Evolutionary conservation across 2,888 invertebrate genomes (phyloP), one percentile per base, ranked within the genome.

Genomic region (Salpingus planirostris): DNA sequence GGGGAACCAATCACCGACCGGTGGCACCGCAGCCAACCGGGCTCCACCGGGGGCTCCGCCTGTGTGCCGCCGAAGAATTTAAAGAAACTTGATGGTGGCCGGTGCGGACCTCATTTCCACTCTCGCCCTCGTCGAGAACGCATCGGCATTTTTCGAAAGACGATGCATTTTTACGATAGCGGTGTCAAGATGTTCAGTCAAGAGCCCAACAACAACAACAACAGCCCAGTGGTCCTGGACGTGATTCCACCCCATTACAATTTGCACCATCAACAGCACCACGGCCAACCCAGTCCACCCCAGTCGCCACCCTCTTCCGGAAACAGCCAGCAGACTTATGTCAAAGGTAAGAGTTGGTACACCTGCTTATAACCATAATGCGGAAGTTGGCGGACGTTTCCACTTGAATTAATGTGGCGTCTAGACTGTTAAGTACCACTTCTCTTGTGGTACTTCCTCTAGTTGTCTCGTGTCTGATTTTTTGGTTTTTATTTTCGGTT

Each of bases 221-320:
- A 40, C 25, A 25, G 23, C n/a, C 68, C 71, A 2, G 67, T 74
- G 32, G 72, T 77, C 5, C 69, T 76, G 40, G 76, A 77, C 47
- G 61, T 76, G 27, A 67, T 75, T 30, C 71, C 74, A 10, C 68
- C 73, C 6, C 71, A 72, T 49, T 73, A 73, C 40, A 54, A 51
- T 21, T 27, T 54, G 28, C 7, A n/a, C 8, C 54, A 59, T 38
- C 60, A 60, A 30, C 50, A 64, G 56, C 57, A 57, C 14, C 53
- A 55, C 1, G 51, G 64, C 56, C 57, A 57, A 13, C 53, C 56
- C 1, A 64, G 62, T 32, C 73, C 73, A 14, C 69, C 71, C 6
- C 68, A 69, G 27, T 71, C 71, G 0, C 73, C 73, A 11, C n/a
- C n/a, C n/a, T n/a, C n/a, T n/a, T n/a, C n/a, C n/a, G n/a, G n/a